A percentile compares a stretch with the other conserved stretches of the same genome.
phyloP scores from a whole-genome alignment of 2,888 invertebrate genomes.

The Athalia rosae region DNA sequence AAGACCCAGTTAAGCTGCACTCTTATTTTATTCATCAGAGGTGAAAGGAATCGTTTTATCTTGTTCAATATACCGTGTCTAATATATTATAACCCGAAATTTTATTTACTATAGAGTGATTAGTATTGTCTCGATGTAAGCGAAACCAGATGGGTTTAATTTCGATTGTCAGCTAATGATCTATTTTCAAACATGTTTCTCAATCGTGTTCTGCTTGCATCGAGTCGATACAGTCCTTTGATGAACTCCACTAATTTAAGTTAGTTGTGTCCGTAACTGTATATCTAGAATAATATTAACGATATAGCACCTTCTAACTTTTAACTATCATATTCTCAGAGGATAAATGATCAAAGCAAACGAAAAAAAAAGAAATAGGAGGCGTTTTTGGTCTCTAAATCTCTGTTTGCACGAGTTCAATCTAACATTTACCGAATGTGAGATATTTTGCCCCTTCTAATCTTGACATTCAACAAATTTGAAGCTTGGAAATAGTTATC shows the following conservation, averaged over 20 bases:
- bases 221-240: slow-evolving; percentile 24
- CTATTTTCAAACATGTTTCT: slow-evolving; percentile 9
- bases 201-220: not conserved
- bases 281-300: slow-evolving; percentile 23
- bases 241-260: slow-evolving; percentile 35
- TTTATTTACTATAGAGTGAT: slow-evolving; percentile 20
- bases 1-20: slow-evolving; percentile 21
- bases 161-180: not conserved
- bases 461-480: slow-evolving; percentile 11
- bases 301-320: slow-evolving; percentile 16
- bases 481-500: slow-evolving; percentile 1
- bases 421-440: not conserved
- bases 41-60: slow-evolving; percentile 31
- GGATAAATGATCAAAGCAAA: slow-evolving; percentile 19
- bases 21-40: not conserved
- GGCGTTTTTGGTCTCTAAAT: slow-evolving; percentile 6
- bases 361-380: not conserved
- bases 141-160: slow-evolving; percentile 22
- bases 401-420: slow-evolving; percentile 7
- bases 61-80: slow-evolving; percentile 43
- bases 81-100: slow-evolving; percentile 27
- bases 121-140: slow-evolving; percentile 26
- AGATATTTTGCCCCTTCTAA: not conserved
- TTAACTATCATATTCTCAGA: slow-evolving; percentile 30
- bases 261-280: slow-evolving; percentile 35